Evolutionary conservation across 2,888 invertebrate genomes (phyloP).

Genomic region (Ditula angustiorana): DNA sequence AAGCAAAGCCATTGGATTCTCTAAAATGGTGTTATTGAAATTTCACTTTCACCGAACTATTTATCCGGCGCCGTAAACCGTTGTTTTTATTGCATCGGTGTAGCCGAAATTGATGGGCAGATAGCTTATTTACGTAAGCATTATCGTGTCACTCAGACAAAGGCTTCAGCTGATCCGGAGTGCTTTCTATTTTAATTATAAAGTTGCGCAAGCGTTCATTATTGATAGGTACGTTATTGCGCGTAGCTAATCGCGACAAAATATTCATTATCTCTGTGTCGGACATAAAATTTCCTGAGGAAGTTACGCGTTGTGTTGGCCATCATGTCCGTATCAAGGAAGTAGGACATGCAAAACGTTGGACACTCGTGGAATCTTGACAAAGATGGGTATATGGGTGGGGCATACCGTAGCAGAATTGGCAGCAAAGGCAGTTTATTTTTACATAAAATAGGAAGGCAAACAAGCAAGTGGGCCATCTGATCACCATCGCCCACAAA

Average conservation of each 20-base stretch:
- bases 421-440: too few relatives aligned
- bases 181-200: slow-evolving; percentile 70
- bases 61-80: slow-evolving; percentile 58
- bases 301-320: too few relatives aligned
- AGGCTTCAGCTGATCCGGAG: slow-evolving; percentile 42
- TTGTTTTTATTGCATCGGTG: slow-evolving; percentile 65
- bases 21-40: slow-evolving; percentile 73
- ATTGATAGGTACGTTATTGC: slow-evolving; percentile 17
- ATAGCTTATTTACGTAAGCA: slow-evolving; percentile 70
- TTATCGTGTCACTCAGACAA: slow-evolving; percentile 62
- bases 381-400: too few relatives aligned
- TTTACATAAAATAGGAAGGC: too few relatives aligned
- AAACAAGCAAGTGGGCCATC: too few relatives aligned
- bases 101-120: slow-evolving; percentile 68
- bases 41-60: slow-evolving; percentile 76
- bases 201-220: slow-evolving; percentile 58
- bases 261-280: neutral
- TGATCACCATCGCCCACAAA: too few relatives aligned
- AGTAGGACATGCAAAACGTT: too few relatives aligned
- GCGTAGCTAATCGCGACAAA: neutral
- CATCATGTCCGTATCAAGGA: too few relatives aligned
- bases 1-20: slow-evolving; percentile 62
- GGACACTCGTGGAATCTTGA: too few relatives aligned
- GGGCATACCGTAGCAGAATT: too few relatives aligned
- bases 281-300: neutral